A percentile compares a stretch with the other conserved stretches of the same genome.
These are phyloP conservation scores for Vireo altiloquus DNA, from an alignment of 2,113 vertebrate species.

Conservation along the genomic window DNA sequence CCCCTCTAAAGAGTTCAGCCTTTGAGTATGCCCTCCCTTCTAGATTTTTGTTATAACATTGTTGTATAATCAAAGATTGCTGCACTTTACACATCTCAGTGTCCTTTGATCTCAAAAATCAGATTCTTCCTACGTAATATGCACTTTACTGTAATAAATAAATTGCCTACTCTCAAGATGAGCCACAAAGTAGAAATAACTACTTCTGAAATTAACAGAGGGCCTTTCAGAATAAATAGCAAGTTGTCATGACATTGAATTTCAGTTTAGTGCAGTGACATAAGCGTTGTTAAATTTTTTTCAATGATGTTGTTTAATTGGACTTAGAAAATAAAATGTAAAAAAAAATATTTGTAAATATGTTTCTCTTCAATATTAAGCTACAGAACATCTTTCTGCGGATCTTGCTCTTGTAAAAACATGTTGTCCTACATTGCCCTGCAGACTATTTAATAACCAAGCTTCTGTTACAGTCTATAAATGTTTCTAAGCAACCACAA, in stretches of 20 bases:
- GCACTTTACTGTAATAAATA: background rate
- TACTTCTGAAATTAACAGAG: constrained; percentile 5
- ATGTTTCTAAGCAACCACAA: constrained; percentile 44
- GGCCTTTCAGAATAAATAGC: background rate
- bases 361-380: background rate
- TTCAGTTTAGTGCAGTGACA: background rate
- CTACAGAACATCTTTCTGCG: background rate
- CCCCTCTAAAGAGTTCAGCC: background rate
- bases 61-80: background rate
- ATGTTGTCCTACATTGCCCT: background rate
- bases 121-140: background rate
- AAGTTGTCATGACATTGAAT: background rate
- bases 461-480: background rate
- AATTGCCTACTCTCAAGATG: constrained; percentile 1
- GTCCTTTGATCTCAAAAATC: constrained; percentile 5
- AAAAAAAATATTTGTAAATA: constrained; percentile 26
- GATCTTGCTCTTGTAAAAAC: background rate
- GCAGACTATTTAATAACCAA: background rate
- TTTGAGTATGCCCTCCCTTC: background rate
- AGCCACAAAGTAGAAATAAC: background rate
- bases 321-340: background rate
- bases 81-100: background rate
- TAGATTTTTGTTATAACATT: background rate
- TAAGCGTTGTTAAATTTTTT: background rate
- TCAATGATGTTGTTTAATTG: background rate